Base-by-base conservation (phyloP, 2,888 invertebrate genomes). In the Polietes domitor region DNA sequence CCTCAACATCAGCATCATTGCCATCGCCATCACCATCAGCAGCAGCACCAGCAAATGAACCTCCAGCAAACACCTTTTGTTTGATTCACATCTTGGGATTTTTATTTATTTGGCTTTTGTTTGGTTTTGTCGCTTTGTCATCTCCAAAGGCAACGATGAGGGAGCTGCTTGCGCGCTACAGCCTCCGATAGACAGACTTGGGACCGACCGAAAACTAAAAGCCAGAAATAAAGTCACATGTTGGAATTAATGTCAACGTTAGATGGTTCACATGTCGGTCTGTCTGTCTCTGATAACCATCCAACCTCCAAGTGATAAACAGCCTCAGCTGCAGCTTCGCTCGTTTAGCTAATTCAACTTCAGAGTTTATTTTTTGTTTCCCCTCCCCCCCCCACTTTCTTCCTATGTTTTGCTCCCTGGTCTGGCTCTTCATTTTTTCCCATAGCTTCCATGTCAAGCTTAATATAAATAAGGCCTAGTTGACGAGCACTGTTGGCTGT, bases 161-260 rank as follows among this genome's bases (percentile, higher is more conserved):
- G n/a, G n/a, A n/a, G n/a, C n/a, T n/a, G n/a, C n/a, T n/a, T n/a
- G n/a, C n/a, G n/a, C 15, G 17, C 24, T 17, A 43, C 19, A 21
- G 24, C 47, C 19, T 41, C 43, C 41, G 17, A 19, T 17, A 82
- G 28, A 79, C 28, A 63, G 21, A 63, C 37, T 37, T 37, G 37
- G 1, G 37, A n/a, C n/a, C n/a, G n/a, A 63, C n/a, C n/a, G 21
- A 68, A 37, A n/a, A 58, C n/a, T 70, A 83, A 77, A 85, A 83
- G 82, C 79, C 75, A 81, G 85, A 86, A 88, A 88, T 87, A 88
- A 87, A 88, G 87, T 88, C 88, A 88, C 88, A 87, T 87, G 87
- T 86, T 86, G 88, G 87, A 88, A 88, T 89, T 88, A 88, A 89
- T 88, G 89, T 88, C 89, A 89, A 87, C 87, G 75, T 80, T 81